These are phyloP conservation scores for human DNA, from an alignment of 2,113 vertebrate genomes.

Conservation along the genomic window DNA sequence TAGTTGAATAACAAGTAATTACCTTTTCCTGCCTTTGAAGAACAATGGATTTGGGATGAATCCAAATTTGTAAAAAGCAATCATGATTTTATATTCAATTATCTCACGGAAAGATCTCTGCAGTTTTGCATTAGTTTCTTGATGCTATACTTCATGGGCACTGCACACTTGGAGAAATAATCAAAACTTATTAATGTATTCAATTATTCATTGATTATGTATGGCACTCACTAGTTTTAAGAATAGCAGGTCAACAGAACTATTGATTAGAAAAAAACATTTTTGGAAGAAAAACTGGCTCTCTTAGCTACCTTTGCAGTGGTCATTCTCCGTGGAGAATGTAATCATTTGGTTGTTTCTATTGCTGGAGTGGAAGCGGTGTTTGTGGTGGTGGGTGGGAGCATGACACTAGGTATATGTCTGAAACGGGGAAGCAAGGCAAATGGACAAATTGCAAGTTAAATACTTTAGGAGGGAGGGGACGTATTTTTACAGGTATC, in stretches of 20 bases:
- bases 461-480: conserved; percentile 76
- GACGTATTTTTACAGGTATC: conserved; percentile 74
- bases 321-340: conserved; percentile 58
- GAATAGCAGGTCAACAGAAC: conserved; percentile 71
- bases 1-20: conserved; percentile 82
- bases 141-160: conserved; percentile 41
- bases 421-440: conserved; percentile 65
- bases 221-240: conserved; percentile 75
- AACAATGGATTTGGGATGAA: conserved; percentile 82
- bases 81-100: conserved; percentile 72
- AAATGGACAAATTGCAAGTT: conserved; percentile 76
- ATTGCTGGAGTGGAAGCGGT: conserved; percentile 16
- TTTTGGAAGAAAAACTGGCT: conserved; percentile 48
- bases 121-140: conserved; percentile 22
- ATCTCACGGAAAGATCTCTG: conserved; percentile 2
- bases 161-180: conserved; percentile 66
- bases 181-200: conserved; percentile 75
- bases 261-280: conserved; percentile 72
- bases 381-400: background rate
- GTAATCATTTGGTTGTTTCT: conserved; percentile 78
- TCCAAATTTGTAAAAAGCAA: conserved; percentile 79
- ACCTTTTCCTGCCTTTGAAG: conserved; percentile 84
- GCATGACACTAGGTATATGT: background rate
- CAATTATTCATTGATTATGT: conserved; percentile 75
- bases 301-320: background rate